phyloP scores from a whole-genome alignment of 2,113 vertebrate genomes.

The Alectura lathami region DNA sequence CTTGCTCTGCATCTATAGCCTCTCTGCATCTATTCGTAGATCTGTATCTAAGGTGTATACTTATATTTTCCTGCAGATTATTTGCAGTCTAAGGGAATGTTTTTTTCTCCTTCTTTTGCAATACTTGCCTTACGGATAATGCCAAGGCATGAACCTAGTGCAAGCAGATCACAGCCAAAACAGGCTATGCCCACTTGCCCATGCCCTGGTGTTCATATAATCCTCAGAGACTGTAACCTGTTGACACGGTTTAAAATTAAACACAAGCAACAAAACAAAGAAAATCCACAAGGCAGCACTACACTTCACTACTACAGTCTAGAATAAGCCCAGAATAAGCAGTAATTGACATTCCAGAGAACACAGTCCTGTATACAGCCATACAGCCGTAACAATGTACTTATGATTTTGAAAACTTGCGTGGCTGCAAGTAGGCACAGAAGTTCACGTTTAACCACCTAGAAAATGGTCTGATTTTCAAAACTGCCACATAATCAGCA shows the following conservation, averaged over 20 bases:
- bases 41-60: not conserved
- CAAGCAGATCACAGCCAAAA: not conserved
- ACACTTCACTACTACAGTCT: not conserved
- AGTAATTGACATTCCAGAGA: not conserved
- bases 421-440: fast-evolving
- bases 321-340: not conserved
- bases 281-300: not conserved
- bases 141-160: not conserved
- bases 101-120: not conserved
- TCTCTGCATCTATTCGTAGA: not conserved
- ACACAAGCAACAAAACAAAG: not conserved
- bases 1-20: not conserved
- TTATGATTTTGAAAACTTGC: not conserved
- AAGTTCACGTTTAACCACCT: not conserved
- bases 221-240: not conserved
- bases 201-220: too few relatives aligned
- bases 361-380: fast-evolving
- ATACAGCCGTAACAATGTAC: fast-evolving
- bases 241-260: not conserved
- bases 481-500: not conserved
- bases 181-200: too few relatives aligned
- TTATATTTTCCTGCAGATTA: not conserved
- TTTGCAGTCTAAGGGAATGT: not conserved
- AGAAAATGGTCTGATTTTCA: not conserved
- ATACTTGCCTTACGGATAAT: not conserved